Conservation (phyloP, 2,888 invertebrate species). For the Pristionchus exspectatus region DNA sequence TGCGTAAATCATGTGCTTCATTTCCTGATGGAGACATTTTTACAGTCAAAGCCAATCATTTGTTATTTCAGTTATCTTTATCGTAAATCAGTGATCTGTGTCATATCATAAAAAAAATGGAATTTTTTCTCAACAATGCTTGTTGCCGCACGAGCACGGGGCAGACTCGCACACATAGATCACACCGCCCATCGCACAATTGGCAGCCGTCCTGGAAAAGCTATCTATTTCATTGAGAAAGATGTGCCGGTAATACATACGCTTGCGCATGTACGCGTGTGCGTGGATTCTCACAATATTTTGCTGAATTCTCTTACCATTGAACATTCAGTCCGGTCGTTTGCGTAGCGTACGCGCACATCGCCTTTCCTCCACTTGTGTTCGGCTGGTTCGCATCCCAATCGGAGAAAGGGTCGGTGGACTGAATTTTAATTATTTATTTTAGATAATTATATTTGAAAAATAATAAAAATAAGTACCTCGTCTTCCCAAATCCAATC, state of each 20-base stretch:
- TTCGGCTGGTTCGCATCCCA: background rate
- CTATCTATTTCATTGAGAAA: background rate
- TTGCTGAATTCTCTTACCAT: background rate
- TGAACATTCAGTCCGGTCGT: background rate
- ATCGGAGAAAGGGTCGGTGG: constrained; percentile 3
- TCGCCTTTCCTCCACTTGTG: background rate
- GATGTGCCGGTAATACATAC: background rate
- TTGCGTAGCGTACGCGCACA: background rate
- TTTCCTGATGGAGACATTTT: too few relatives aligned
- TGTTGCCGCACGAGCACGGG: background rate
- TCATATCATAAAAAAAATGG: too few relatives aligned
- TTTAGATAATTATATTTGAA: background rate
- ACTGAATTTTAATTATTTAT: background rate
- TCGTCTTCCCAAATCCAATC: background rate
- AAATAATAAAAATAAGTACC: background rate
- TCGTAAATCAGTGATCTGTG: too few relatives aligned
- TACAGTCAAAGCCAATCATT: too few relatives aligned
- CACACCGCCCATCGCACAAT: background rate
- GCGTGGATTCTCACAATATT: too few relatives aligned
- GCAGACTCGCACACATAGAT: background rate
- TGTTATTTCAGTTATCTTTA: too few relatives aligned
- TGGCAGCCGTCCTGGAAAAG: background rate
- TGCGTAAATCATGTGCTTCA: too few relatives aligned
- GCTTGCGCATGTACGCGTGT: background rate
- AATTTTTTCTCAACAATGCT: background rate